Evolutionary conservation across 2,797 vertebrate genomes (phyloP).

Genomic region (Etheostoma nigrum): DNA sequence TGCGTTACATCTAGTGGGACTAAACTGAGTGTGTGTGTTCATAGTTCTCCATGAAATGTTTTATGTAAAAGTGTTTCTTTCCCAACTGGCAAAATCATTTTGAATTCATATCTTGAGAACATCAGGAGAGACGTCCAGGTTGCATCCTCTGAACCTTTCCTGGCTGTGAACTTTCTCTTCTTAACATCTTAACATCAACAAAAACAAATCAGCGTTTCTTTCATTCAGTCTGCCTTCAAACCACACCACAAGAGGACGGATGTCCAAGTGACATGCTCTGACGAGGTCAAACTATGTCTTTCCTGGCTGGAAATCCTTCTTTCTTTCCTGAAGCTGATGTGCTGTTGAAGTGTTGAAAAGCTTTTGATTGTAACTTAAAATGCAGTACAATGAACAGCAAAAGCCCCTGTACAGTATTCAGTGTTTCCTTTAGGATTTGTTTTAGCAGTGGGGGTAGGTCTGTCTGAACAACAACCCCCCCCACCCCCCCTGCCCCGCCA

Average conservation of each 20-base stretch:
- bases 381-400: neutral
- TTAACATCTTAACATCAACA: neutral
- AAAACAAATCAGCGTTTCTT: neutral
- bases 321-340: neutral
- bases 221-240: neutral
- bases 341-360: neutral
- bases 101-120: slow-evolving; percentile 2
- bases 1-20: slow-evolving; percentile 3
- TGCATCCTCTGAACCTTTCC: neutral
- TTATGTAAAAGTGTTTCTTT: neutral
- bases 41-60: neutral
- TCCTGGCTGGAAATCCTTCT: neutral
- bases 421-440: too few species aligned
- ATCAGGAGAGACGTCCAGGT: neutral
- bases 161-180: neutral
- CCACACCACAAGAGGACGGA: neutral
- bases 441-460: too few species aligned
- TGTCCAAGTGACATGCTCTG: neutral
- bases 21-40: neutral
- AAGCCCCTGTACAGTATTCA: neutral
- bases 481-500: too few species aligned
- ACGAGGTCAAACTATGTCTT: neutral
- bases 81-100: neutral
- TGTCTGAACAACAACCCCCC: too few species aligned
- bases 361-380: neutral